phyloP scores from a whole-genome alignment of 2,113 vertebrate genomes.

The Leptodactylus fuscus region DNA sequence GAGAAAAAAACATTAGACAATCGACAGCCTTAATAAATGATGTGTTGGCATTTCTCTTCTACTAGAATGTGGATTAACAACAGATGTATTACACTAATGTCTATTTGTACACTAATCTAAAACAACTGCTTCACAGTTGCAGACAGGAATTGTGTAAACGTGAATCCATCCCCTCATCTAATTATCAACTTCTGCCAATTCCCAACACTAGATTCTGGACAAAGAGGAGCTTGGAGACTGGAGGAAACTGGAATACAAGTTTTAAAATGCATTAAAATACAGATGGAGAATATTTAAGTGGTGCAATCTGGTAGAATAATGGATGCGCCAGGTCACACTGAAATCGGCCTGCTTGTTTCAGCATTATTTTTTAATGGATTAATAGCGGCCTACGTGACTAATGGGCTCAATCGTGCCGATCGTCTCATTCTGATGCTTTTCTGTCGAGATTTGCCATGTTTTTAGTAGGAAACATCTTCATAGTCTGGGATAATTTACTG shows the following conservation, averaged over 20 bases:
- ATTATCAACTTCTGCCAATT: constrained; percentile 62
- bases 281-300: neutral
- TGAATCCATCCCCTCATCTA: constrained; percentile 61
- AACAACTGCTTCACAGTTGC: constrained; percentile 76
- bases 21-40: constrained; percentile 78
- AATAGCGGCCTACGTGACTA: neutral
- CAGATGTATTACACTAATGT: constrained; percentile 79
- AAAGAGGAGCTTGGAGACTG: constrained; percentile 18
- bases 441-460: too few species aligned
- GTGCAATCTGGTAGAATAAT: neutral
- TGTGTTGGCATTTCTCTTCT: constrained; percentile 79
- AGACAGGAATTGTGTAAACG: constrained; percentile 77
- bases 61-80: constrained; percentile 78
- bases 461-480: too few species aligned
- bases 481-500: too few species aligned
- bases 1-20: constrained; percentile 73
- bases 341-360: neutral
- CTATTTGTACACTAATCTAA: constrained; percentile 81
- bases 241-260: neutral
- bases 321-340: neutral
- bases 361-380: neutral
- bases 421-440: too few species aligned
- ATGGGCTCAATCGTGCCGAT: too few species aligned
- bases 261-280: neutral
- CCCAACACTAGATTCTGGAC: constrained; percentile 2